phyloP scores from a whole-genome alignment of 2,113 vertebrate species.

The Pholis gunnellus region DNA sequence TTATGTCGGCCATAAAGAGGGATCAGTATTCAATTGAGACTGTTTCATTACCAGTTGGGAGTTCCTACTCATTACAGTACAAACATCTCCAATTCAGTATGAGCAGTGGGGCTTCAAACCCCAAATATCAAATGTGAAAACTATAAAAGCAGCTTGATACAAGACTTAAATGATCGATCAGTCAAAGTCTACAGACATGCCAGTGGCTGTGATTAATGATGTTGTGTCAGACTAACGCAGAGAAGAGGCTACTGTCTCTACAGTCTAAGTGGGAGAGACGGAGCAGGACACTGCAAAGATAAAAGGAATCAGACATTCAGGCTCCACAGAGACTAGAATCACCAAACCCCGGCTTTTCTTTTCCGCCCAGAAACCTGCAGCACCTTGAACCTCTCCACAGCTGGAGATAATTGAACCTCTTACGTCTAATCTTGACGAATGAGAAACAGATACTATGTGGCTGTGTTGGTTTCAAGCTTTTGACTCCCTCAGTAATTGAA shows the following conservation, averaged over 20 bases:
- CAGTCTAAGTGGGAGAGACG: neutral
- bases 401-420: conserved; percentile 36
- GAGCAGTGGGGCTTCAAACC: neutral
- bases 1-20: too few species aligned
- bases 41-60: too few species aligned
- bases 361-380: neutral
- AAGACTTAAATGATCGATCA: neutral
- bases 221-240: conserved; percentile 9
- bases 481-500: neutral
- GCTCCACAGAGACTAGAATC: conserved; percentile 38
- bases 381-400: conserved; percentile 21
- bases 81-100: neutral
- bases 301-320: conserved; percentile 34
- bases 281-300: conserved; percentile 3
- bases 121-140: neutral
- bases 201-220: neutral
- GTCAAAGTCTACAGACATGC: neutral
- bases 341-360: conserved; percentile 25
- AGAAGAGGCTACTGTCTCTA: conserved; percentile 4
- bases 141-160: neutral
- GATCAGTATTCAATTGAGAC: too few species aligned
- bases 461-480: neutral
- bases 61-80: neutral
- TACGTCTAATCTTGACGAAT: conserved; percentile 36
- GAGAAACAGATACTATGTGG: conserved; percentile 42